phyloP scores from a whole-genome alignment of 1,140 invertebrate genomes.

The Drosophila repleta region DNA sequence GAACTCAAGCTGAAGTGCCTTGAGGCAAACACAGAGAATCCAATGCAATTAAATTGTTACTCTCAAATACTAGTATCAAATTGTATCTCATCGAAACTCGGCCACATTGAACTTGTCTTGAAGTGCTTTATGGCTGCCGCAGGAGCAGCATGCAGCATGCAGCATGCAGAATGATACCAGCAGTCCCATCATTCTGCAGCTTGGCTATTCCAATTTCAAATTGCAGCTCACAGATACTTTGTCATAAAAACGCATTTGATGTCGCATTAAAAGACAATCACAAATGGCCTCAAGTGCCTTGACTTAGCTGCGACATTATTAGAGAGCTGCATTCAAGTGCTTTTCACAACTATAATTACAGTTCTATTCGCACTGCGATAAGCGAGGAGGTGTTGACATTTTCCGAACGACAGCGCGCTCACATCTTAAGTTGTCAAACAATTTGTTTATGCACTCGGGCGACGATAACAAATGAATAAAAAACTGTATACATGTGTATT shows the following conservation, averaged over 20 bases:
- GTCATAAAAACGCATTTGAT: not conserved
- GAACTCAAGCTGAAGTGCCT: too few relatives aligned
- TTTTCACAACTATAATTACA: constrained; percentile 17
- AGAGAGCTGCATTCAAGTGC: constrained; percentile 2
- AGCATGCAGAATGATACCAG: not conserved
- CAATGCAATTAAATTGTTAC: too few relatives aligned
- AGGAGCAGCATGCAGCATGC: too few relatives aligned
- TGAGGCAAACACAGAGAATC: too few relatives aligned
- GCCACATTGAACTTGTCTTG: too few relatives aligned
- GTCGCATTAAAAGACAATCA: constrained; percentile 4
- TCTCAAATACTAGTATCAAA: too few relatives aligned
- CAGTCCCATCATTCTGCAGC: not conserved
- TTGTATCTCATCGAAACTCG: too few relatives aligned
- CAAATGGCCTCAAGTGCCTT: constrained; percentile 1
- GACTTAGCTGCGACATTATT: constrained; percentile 8
- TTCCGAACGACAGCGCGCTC: constrained; percentile 11
- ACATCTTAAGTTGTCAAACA: constrained; percentile 41
- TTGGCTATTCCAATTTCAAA: not conserved
- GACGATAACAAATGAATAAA: constrained; percentile 22
- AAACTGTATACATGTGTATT: not conserved
- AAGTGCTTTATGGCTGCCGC: too few relatives aligned
- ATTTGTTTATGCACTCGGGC: constrained; percentile 23
- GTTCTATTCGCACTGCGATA: constrained; percentile 20
- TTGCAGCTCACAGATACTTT: constrained; percentile 10
- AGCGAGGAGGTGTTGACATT: constrained; percentile 35